Base-by-base conservation (phyloP, 2,797 vertebrate species). In the Neosilurus mollespiculum region DNA sequence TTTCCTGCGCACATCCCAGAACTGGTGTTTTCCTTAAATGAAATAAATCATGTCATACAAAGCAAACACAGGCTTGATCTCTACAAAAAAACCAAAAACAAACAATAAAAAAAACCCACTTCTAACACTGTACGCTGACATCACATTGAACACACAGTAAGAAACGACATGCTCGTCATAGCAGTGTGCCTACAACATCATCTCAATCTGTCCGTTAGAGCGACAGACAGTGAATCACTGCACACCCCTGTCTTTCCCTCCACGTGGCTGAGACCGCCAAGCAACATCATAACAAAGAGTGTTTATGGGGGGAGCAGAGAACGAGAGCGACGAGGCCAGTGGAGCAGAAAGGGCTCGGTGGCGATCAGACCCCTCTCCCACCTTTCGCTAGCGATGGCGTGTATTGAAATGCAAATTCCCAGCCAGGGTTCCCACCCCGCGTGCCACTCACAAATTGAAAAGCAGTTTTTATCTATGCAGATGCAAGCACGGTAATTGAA, bases 401-500 rank as follows among this genome's bases (percentile, higher is more conserved):
- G 97, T 98, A 99, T 99, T 99, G 98, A 99, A 98, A 99, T 99
- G 98, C 98, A 99, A 99, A 99, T 99, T 98, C 95, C 96, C 93
- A 97, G 91, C 92, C 96, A 96, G 97, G 98, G 97, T 97, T 98
- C 97, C 97, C 97, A 97, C 96, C 88, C 96, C 94, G 96, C 90
- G 95, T 97, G 98, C 98, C 98, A 99, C 98, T 99, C 98, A 99
- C 97, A 99, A 98, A 99, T 99, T 99, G 98, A 99, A 99, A 99
- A 99, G 97, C 98, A 99, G 98, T 99, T 99, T 99, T 99, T 99
- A 99, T 99, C 98, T 99, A 99, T 99, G 98, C 98, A 99, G 99
- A 99, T 99, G 97, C 97, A 97, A 98, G 98, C 97, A 98, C 97
- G 97, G 98, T 99, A 99, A 99, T 99, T 99, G 98, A 99, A 99